Percentiles rank a stretch among this genome's conserved stretches.
Conservation (phyloP, 2,888 invertebrate genomes). For the Cremastinae sp. region DNA sequence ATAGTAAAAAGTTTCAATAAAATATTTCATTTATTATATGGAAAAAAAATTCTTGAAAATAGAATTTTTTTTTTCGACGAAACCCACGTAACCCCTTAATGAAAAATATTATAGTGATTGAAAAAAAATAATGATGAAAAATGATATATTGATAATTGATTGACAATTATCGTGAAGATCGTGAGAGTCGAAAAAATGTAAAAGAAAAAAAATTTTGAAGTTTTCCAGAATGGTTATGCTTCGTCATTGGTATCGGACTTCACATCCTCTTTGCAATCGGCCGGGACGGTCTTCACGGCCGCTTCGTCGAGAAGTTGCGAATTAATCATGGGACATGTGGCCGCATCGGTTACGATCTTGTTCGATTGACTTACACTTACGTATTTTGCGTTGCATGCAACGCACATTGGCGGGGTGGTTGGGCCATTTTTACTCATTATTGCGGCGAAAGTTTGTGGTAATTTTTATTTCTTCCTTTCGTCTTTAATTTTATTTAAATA, state of each 20-base stretch:
- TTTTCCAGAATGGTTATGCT: constrained; percentile 80
- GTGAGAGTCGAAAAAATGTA: not conserved
- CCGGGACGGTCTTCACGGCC: constrained; percentile 63
- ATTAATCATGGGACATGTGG: constrained; percentile 46
- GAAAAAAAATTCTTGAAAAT: no score
- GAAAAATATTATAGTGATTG: no score
- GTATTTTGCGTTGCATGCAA: constrained; percentile 81
- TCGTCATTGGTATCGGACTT: constrained; percentile 81
- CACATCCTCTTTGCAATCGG: constrained; percentile 82
- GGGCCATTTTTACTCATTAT: constrained; percentile 78
- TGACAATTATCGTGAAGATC: no score
- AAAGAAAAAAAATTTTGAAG: constrained; percentile 53
- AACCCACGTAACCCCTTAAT: no score
- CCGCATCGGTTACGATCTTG: constrained; percentile 56
- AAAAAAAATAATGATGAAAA: no score
- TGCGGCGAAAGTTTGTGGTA: constrained; percentile 65
- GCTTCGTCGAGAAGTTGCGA: constrained; percentile 61
- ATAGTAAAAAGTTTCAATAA: no score
- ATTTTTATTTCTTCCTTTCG: constrained; percentile 41
- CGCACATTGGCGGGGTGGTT: constrained; percentile 82
- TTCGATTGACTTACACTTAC: constrained; percentile 80
- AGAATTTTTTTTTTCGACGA: no score
- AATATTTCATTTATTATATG: no score
- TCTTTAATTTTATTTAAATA: not conserved
- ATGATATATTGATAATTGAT: no score